These are phyloP conservation scores for Hippocampus abdominalis DNA, from an alignment of 2,113 vertebrate species.

Conservation along the genomic window DNA sequence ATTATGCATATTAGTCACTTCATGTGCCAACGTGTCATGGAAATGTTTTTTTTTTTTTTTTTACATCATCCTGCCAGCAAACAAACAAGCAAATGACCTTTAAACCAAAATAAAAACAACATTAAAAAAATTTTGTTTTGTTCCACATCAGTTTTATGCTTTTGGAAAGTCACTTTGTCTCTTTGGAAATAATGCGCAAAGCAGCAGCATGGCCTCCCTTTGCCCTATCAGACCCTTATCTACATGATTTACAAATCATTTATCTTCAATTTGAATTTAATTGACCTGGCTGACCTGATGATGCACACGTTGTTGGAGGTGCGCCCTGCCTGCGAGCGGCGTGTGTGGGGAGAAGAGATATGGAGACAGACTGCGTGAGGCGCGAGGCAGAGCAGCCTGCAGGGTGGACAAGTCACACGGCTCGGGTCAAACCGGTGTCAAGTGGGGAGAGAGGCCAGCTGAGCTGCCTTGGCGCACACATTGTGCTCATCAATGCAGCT, in stretches of 20 bases:
- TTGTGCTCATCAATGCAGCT: slow-evolving; percentile 72
- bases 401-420: slow-evolving; percentile 55
- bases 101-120: background rate
- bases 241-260: slow-evolving; percentile 72
- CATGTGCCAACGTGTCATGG: too few species aligned
- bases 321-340: slow-evolving; percentile 40
- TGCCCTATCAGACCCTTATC: slow-evolving; percentile 43
- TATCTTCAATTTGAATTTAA: slow-evolving; percentile 73
- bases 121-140: background rate
- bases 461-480: slow-evolving; percentile 56
- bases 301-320: slow-evolving; percentile 53
- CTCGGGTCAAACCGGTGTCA: slow-evolving; percentile 73
- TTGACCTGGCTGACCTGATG: slow-evolving; percentile 71
- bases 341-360: slow-evolving; percentile 50
- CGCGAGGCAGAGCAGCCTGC: slow-evolving; percentile 47
- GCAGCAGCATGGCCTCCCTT: background rate
- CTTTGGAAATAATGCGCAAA: slow-evolving; percentile 9
- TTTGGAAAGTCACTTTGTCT: background rate
- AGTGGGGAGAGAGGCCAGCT: slow-evolving; percentile 75
- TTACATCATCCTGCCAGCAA: too few species aligned
- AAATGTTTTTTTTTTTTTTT: too few species aligned
- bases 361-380: slow-evolving; percentile 51
- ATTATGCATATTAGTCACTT: too few species aligned
- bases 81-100: too few species aligned
- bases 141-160: background rate